These are phyloP conservation scores for Campaea margaritaria DNA, from an alignment of 2,888 invertebrate genomes.

Conservation along the genomic window DNA sequence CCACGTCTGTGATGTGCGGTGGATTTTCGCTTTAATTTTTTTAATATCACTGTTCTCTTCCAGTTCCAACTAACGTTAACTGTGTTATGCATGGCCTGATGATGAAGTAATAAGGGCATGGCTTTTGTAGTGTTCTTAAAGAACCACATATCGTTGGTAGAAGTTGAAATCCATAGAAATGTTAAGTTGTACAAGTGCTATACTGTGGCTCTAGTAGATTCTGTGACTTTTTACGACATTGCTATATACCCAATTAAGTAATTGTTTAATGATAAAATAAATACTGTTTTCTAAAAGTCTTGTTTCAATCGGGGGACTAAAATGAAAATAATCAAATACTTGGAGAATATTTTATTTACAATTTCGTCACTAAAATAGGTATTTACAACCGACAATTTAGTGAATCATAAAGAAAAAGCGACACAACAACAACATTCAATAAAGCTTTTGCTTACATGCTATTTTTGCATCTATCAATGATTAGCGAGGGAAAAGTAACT, in stretches of 20 bases:
- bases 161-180: slow-evolving; percentile 24
- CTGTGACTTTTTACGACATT: slow-evolving; percentile 30
- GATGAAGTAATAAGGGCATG: too few species aligned
- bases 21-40: slow-evolving; percentile 8
- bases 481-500: background rate
- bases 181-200: slow-evolving; percentile 19
- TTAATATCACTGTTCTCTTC: background rate
- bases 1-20: slow-evolving; percentile 28
- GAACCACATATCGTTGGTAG: slow-evolving; percentile 14
- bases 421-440: slow-evolving; percentile 50
- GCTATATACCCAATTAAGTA: slow-evolving; percentile 54
- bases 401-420: slow-evolving; percentile 57
- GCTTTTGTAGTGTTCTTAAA: too few species aligned
- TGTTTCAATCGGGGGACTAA: background rate
- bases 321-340: slow-evolving; percentile 44
- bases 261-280: slow-evolving; percentile 62
- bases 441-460: slow-evolving; percentile 33
- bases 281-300: slow-evolving; percentile 3
- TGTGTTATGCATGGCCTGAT: background rate
- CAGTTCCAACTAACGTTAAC: background rate
- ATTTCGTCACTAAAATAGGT: slow-evolving; percentile 68
- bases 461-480: slow-evolving; percentile 21
- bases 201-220: slow-evolving; percentile 19
- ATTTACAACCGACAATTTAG: slow-evolving; percentile 72
- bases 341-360: slow-evolving; percentile 83